Evolutionary conservation across 2,888 invertebrate species (phyloP).

Genomic region (Vannuccia rotundouncinata): DNA sequence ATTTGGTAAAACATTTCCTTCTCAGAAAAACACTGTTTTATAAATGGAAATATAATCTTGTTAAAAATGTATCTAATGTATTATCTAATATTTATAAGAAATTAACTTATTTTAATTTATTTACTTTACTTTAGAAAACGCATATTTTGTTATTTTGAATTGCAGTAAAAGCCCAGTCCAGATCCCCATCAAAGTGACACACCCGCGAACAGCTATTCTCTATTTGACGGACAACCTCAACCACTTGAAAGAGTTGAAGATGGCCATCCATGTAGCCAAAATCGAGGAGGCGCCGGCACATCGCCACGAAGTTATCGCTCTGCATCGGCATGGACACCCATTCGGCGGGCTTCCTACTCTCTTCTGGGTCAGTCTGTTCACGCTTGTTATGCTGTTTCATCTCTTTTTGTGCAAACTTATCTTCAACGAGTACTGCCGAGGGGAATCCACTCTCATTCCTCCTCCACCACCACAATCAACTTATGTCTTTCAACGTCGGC

Average conservation of each 20-base stretch:
- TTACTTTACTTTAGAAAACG: no score
- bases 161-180: constrained; percentile 63
- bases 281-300: constrained; percentile 75
- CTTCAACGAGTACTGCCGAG: constrained; percentile 76
- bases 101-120: no score
- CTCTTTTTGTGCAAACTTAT: constrained; percentile 83
- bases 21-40: no score
- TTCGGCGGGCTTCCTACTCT: constrained; percentile 79
- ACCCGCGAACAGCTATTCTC: constrained; percentile 78
- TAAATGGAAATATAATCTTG: no score
- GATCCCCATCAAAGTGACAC: constrained; percentile 81
- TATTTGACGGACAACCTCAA: constrained; percentile 77
- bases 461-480: background rate
- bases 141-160: no score
- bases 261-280: constrained; percentile 72
- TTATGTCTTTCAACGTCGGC: background rate
- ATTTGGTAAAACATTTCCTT: no score
- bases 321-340: constrained; percentile 82
- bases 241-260: constrained; percentile 80
- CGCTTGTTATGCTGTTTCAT: constrained; percentile 81
- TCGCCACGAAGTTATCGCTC: constrained; percentile 78
- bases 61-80: no score
- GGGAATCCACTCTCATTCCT: background rate
- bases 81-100: no score
- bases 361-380: constrained; percentile 82